Evolutionary conservation across 2,888 invertebrate genomes (phyloP), one percentile per base, ranked within the genome.

Genomic region (Unio delphinus): DNA sequence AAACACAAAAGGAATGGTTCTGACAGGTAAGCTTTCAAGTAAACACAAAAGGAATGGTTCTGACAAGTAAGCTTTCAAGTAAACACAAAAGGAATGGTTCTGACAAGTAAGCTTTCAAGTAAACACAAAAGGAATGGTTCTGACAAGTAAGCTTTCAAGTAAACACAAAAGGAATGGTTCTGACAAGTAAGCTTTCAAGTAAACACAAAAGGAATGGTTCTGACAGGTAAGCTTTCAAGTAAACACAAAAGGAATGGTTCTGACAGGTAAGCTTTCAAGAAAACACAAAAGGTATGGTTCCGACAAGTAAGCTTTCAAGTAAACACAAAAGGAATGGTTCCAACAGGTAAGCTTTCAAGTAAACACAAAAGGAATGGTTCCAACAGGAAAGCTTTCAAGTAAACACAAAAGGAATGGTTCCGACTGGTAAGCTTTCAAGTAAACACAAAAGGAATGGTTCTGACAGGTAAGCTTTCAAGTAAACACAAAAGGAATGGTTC

Each of bases 1-100:
- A 98, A 91, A 97, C 98, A 0, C 93, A 96, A 80, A 98, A 98
- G 89, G 98, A 99, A 90, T 99, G 98, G 98, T 97, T 98, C 90
- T 91, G 99, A 87, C 95, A 95, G 92, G 94, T 94, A 90, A 84
- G 67, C 30, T 26, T 1, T 23, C 15, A 30, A 23, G 23, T 23
- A 98, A 91, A 97, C 98, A 0, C 93, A 96, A 80, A 98, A 98
- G 89, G 98, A 99, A 90, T 99, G 98, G 98, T 97, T 98, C 90
- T 91, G 99, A 87, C 95, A 95, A 92, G 94, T 94, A 90, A 84
- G 67, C 30, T 26, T 1, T 23, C 15, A 30, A 23, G 23, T 23
- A 98, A 91, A 97, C 98, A 0, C 93, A 96, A 80, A 98, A 98
- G 89, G 98, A 99, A 90, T 99, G 98, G 98, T 97, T 98, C 90